Percentiles rank a stretch among this genome's conserved stretches.
Evolutionary conservation across 1,140 invertebrate species (phyloP).

Genomic region (Ladona fulva): DNA sequence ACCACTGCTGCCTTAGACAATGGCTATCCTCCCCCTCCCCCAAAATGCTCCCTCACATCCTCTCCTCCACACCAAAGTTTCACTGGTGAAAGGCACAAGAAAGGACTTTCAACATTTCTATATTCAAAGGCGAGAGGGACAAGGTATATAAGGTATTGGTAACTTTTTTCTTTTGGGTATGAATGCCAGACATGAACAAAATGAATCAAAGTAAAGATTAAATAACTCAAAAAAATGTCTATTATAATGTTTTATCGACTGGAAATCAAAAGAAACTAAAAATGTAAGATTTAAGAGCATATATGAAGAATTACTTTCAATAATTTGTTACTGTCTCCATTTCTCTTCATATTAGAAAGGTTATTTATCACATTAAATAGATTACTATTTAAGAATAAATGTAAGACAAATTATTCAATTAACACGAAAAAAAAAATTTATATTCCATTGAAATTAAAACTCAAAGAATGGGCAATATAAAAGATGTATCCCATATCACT

Average conservation of each 20-base stretch:
- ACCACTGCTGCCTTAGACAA: not conserved
- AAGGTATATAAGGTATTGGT: not conserved
- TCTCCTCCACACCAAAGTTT: constrained; percentile 8
- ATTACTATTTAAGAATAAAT: no score
- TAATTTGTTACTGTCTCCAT: not conserved
- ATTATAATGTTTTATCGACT: not conserved
- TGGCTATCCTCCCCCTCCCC: not conserved
- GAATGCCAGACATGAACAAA: not conserved
- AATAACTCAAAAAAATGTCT: not conserved
- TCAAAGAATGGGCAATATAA: not conserved
- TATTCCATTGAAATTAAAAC: not conserved
- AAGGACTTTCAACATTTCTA: constrained; percentile 10
- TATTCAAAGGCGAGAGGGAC: not conserved
- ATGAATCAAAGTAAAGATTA: not conserved
- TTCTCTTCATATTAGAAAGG: no score
- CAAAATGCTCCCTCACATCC: not conserved
- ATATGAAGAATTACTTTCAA: not conserved
- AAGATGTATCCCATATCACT: not conserved
- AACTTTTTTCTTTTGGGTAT: not conserved
- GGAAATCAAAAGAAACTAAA: not conserved
- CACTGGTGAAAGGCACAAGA: constrained; percentile 7
- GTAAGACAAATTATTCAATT: no score
- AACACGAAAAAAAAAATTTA: no score
- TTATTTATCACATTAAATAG: no score
- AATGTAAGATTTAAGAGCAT: no score